Evolutionary conservation across 2,888 invertebrate genomes (phyloP).

Genomic region (Epiblema foenella): DNA sequence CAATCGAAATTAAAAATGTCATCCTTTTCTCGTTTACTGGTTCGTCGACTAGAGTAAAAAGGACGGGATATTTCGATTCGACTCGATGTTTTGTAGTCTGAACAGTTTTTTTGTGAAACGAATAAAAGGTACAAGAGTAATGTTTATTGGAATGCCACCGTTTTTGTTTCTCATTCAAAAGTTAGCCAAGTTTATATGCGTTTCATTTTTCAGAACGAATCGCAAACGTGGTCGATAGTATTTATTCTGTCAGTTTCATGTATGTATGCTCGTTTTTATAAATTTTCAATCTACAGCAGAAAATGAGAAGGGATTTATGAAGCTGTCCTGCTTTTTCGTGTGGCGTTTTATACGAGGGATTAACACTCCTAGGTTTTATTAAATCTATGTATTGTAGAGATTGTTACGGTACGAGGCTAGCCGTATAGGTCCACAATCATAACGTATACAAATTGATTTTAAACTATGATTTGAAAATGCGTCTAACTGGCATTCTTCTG

Average conservation of each 20-base stretch:
- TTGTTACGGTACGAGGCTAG: too few relatives aligned
- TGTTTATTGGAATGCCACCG: slow-evolving; percentile 24
- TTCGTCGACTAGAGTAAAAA: not conserved
- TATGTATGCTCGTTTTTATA: not conserved
- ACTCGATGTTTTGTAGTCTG: not conserved
- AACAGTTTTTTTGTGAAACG: not conserved
- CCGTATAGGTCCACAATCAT: too few relatives aligned
- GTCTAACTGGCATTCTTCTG: too few relatives aligned
- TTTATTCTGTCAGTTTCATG: not conserved
- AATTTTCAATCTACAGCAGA: not conserved
- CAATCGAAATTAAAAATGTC: not conserved
- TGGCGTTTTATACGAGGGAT: too few relatives aligned
- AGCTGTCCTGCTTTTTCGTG: too few relatives aligned
- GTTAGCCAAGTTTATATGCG: not conserved
- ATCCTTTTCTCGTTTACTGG: not conserved
- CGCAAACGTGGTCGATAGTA: not conserved
- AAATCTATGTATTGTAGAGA: too few relatives aligned
- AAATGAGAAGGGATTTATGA: not conserved
- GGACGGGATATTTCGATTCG: not conserved
- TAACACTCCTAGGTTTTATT: too few relatives aligned
- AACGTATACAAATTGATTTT: too few relatives aligned
- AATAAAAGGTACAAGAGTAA: slow-evolving; percentile 8
- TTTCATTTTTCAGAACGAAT: slow-evolving; percentile 8
- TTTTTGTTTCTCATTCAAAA: slow-evolving; percentile 1
- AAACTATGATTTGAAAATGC: too few relatives aligned